Evolutionary conservation across 2,888 invertebrate species (phyloP).

Genomic region (Tinea trinotella): DNA sequence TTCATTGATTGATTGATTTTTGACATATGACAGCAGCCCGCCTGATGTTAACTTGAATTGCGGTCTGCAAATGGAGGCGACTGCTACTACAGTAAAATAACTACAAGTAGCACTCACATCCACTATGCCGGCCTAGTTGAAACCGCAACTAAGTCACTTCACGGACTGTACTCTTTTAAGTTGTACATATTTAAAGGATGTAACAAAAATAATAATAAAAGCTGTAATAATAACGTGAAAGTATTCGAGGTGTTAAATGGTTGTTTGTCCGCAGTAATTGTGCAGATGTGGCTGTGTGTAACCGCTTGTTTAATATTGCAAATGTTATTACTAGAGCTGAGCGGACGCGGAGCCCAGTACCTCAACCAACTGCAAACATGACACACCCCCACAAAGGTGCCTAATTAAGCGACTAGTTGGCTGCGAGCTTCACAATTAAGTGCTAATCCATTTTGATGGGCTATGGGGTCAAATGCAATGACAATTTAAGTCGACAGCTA

Average conservation of each 20-base stretch:
- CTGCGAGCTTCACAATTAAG: slow-evolving; percentile 34
- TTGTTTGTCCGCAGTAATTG: slow-evolving; percentile 39
- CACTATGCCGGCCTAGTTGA: too few relatives aligned
- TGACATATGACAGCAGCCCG: too few relatives aligned
- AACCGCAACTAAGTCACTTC: too few relatives aligned
- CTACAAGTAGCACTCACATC: too few relatives aligned
- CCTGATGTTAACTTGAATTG: too few relatives aligned
- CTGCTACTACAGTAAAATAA: too few relatives aligned
- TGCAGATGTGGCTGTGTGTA: slow-evolving; percentile 33
- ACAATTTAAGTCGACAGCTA: slow-evolving; percentile 1
- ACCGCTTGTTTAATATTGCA: slow-evolving; percentile 57
- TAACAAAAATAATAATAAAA: slow-evolving; percentile 15
- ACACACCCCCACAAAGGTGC: slow-evolving; percentile 35
- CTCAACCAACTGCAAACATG: slow-evolving; percentile 33
- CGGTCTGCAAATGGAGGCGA: too few relatives aligned
- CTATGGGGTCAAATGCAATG: slow-evolving; percentile 8
- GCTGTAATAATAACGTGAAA: slow-evolving; percentile 24
- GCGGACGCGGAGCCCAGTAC: slow-evolving; percentile 5
- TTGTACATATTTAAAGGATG: too few relatives aligned
- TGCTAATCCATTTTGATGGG: slow-evolving; percentile 34
- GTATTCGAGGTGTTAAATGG: slow-evolving; percentile 40
- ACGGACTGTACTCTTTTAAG: too few relatives aligned
- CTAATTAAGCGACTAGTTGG: slow-evolving; percentile 43
- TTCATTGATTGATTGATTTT: too few relatives aligned
- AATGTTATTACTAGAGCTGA: slow-evolving; percentile 43